phyloP scores from a whole-genome alignment of 2,113 vertebrate species.

The Nothoprocta pentlandii region DNA sequence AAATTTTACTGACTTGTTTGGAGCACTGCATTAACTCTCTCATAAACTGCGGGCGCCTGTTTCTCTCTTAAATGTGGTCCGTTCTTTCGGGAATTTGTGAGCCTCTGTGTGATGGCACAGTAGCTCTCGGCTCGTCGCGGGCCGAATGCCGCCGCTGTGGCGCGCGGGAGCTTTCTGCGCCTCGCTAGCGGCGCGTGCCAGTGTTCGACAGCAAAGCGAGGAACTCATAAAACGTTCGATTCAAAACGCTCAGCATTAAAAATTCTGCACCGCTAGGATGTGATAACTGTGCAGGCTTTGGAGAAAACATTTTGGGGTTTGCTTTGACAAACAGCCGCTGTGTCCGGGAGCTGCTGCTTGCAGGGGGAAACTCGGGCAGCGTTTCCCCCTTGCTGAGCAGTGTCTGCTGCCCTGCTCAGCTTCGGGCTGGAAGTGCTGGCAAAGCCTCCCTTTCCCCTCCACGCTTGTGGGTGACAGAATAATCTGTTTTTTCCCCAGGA shows the following conservation, averaged over 20 bases:
- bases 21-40: slow-evolving; percentile 51
- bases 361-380: not conserved
- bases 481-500: not conserved
- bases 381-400: not conserved
- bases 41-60: slow-evolving; percentile 38
- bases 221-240: slow-evolving; percentile 63
- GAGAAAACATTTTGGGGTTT: slow-evolving; percentile 55
- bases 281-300: slow-evolving; percentile 29
- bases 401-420: not conserved
- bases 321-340: slow-evolving; percentile 2
- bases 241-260: slow-evolving; percentile 53
- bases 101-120: slow-evolving; percentile 69
- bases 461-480: not conserved
- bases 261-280: slow-evolving; percentile 40
- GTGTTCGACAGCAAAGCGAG: slow-evolving; percentile 70
- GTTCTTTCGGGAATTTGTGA: slow-evolving; percentile 70
- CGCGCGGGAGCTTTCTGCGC: slow-evolving; percentile 61
- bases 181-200: slow-evolving; percentile 71
- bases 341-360: not conserved
- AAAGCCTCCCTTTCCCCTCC: not conserved
- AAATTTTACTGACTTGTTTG: slow-evolving; percentile 42
- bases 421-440: not conserved
- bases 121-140: slow-evolving; percentile 68
- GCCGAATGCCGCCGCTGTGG: slow-evolving; percentile 74
- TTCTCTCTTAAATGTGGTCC: slow-evolving; percentile 59